Evolutionary conservation across 2,888 invertebrate genomes (phyloP), one percentile per base, ranked within the genome.

Genomic region (Meteorus cinctellus): DNA sequence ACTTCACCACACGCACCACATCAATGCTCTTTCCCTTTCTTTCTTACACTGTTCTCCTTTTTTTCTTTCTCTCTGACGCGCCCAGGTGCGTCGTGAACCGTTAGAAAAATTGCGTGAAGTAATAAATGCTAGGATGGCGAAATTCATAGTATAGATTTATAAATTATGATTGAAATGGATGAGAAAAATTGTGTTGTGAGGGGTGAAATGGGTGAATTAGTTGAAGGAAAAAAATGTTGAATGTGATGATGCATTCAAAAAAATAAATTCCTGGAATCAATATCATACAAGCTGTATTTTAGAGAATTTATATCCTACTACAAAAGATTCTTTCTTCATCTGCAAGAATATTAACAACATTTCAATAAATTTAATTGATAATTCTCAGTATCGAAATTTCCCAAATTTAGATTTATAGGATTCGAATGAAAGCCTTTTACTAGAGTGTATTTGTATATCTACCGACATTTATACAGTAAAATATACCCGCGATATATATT

Each of bases 21-120:
- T 67, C 41, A 12, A 41, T 41, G 41, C 41, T 41, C 41, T 41
- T 41, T 41, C 41, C 41, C 41, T 41, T 10, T 41, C 67, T 55
- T 45, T 45, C 19, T 55, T n/a, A 4, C 8, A n/a, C 16, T 48
- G n/a, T 19, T 19, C n/a, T 24, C 55, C 4, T 19, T 8, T 55
- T 48, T 24, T 19, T 55, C 55, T 24, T 65, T 16, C 75, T 75
- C 71, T 75, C 67, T 76, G 79, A 81, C 81, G 81, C 81, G 80
- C 80, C 81, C 81, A 81, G 81, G 81, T 81, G 81, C 81, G 79
- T 80, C 79, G 79, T 79, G 78, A 78, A 81, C 81, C 81, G 81
- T 81, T 81, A 81, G 81, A 81, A 80, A 81, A 81, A 81, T 81
- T 81, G 79, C 79, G 74, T 71, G 68, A 66, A 70, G 75, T 72